These are phyloP conservation scores for Melanostoma mellinum DNA, from an alignment of 2,888 invertebrate species.

Conservation along the genomic window DNA sequence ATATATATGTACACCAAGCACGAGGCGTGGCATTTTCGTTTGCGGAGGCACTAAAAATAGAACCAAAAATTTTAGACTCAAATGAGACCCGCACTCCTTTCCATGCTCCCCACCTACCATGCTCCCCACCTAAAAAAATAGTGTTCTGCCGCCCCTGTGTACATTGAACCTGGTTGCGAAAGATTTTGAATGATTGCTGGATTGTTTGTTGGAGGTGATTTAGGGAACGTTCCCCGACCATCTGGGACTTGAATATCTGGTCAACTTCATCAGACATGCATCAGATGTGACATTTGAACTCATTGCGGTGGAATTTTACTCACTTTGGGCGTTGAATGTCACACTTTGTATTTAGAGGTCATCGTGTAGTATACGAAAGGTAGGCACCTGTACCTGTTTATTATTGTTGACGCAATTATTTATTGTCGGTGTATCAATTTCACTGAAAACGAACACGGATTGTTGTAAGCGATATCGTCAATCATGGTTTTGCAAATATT, in stretches of 20 bases:
- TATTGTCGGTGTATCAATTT: slow-evolving; percentile 10
- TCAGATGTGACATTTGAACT: slow-evolving; percentile 56
- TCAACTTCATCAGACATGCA: slow-evolving; percentile 1
- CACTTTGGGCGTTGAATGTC: slow-evolving; percentile 45
- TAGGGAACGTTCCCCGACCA: slow-evolving; percentile 13
- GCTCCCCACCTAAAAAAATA: too few relatives aligned
- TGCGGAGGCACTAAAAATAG: too few relatives aligned
- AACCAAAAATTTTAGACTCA: too few relatives aligned
- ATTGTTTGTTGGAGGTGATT: background rate
- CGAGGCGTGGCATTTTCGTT: too few relatives aligned
- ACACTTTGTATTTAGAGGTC: slow-evolving; percentile 43
- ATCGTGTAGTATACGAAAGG: background rate
- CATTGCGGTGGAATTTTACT: slow-evolving; percentile 38
- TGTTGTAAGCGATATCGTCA: slow-evolving; percentile 9
- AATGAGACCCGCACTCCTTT: too few relatives aligned
- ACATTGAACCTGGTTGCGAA: background rate
- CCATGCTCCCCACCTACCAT: too few relatives aligned
- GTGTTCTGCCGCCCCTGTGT: too few relatives aligned
- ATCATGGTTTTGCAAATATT: background rate
- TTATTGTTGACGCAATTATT: slow-evolving; percentile 4
- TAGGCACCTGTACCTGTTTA: background rate
- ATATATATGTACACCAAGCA: too few relatives aligned
- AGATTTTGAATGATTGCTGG: slow-evolving; percentile 17
- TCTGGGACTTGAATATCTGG: slow-evolving; percentile 1
- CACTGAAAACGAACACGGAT: background rate